Base-by-base conservation (phyloP, 2,888 invertebrate genomes). In the Lepidonotus clava region DNA sequence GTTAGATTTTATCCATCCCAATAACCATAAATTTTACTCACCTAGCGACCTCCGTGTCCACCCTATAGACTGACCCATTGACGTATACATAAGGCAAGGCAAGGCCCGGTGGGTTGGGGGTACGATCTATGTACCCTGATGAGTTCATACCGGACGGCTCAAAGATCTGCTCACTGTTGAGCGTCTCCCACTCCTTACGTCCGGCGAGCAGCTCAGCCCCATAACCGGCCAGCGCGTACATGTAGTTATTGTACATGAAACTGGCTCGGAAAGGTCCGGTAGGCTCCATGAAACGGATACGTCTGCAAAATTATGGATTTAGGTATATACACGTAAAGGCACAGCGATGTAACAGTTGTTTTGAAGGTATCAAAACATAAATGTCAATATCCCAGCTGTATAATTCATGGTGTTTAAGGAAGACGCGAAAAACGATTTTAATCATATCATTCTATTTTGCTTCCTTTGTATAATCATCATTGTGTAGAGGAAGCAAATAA, bases 241-340 rank as follows among this genome's bases (percentile, higher is more conserved):
- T 92, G 89, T 92, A 93, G 88, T 94, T 94, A 90, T 91, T 94
- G 91, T 93, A 93, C 56, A 91, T 85, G 87, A 92, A 92, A 40
- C 90, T 90, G 5, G 91, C 90, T 21, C 94, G 89, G 86, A 93
- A 91, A 0, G 91, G 90, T 8, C 88, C 88, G 5, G 88, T 87
- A 5, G 92, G 91, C 0, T 92, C 90, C 88, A 92, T 90, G 88
- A 91, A 92, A 21, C 90, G 91, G 21, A 94, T 86, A 5, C 91
- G 89, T 76, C 94, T 93, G 90, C n/a, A n/a, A n/a, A n/a, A n/a
- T n/a, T 38, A 88, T n/a, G n/a, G n/a, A n/a, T n/a, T n/a, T n/a
- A n/a, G n/a, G n/a, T n/a, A n/a, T n/a, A n/a, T n/a, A n/a, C n/a
- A n/a, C n/a, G n/a, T n/a, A n/a, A n/a, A n/a, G n/a, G n/a, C n/a